A percentile compares a stretch with the other conserved stretches of the same genome.
These are phyloP conservation scores for Eurytoma californica DNA, from an alignment of 2,888 invertebrate species.

Conservation along the genomic window DNA sequence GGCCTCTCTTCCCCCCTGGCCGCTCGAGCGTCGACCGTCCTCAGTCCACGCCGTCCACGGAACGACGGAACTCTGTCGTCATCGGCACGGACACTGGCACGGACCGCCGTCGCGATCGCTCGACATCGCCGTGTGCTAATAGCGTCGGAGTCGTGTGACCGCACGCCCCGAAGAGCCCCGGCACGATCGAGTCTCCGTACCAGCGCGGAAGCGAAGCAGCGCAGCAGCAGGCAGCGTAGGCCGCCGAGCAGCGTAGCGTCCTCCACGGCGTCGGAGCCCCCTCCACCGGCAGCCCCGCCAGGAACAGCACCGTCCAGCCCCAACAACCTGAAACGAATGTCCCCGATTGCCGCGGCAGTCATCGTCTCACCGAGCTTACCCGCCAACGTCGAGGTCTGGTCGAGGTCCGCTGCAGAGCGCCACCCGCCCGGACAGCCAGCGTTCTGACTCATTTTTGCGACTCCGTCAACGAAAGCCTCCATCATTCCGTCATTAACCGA, in stretches of 20 bases:
- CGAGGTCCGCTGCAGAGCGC: constrained; percentile 37
- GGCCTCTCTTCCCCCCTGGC: not conserved
- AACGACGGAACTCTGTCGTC: constrained; percentile 44
- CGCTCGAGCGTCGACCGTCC: not conserved
- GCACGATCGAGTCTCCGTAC: not conserved
- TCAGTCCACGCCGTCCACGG: constrained; percentile 14
- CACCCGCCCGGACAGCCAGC: constrained; percentile 48
- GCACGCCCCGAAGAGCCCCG: too few relatives aligned
- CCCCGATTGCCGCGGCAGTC: constrained; percentile 17
- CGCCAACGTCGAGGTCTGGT: constrained; percentile 35
- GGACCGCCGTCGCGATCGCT: too few relatives aligned
- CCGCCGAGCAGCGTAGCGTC: not conserved
- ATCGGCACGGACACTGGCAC: constrained; percentile 19
- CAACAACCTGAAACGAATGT: constrained; percentile 44
- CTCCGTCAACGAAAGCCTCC: constrained; percentile 79
- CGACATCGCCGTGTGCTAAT: constrained; percentile 46
- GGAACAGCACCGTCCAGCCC: not conserved
- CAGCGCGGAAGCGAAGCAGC: too few relatives aligned
- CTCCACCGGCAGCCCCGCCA: not conserved
- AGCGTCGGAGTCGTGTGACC: not conserved
- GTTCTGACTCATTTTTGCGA: constrained; percentile 73
- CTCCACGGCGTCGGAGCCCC: not conserved
- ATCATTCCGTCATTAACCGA: constrained; percentile 88
- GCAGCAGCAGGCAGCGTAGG: not conserved
- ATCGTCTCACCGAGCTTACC: constrained; percentile 2